Conservation (phyloP, 2,113 vertebrate genomes). For the Laterallus jamaicensis region DNA sequence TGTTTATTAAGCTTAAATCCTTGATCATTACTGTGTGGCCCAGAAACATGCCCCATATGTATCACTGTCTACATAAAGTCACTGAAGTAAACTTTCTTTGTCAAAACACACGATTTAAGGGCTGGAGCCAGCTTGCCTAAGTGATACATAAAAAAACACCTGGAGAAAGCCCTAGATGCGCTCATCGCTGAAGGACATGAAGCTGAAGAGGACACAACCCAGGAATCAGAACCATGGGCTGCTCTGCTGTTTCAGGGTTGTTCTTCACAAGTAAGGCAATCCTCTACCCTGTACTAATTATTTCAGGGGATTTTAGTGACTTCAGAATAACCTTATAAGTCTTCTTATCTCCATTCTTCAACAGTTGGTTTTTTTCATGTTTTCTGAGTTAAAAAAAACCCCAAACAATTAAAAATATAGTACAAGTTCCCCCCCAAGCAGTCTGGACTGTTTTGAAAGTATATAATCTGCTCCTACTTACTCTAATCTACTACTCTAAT, state of each 20-base stretch:
- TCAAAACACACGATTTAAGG: neutral
- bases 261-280: neutral
- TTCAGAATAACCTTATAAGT: neutral
- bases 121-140: neutral
- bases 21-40: neutral
- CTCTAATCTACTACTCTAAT: constrained; percentile 45
- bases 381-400: neutral
- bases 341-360: neutral
- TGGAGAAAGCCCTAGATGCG: neutral
- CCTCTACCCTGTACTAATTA: neutral
- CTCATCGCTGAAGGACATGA: neutral
- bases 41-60: neutral
- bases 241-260: neutral
- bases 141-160: neutral
- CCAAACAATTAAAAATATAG: neutral
- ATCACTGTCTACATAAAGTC: neutral
- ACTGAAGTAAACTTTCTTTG: neutral
- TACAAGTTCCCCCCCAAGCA: neutral
- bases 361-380: neutral
- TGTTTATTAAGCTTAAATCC: neutral
- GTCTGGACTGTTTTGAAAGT: neutral
- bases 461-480: neutral
- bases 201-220: neutral
- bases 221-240: neutral
- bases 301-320: neutral